Evolutionary conservation across 2,113 vertebrate species (phyloP), one percentile per base, ranked within the genome.

Genomic region (Lota lota): DNA sequence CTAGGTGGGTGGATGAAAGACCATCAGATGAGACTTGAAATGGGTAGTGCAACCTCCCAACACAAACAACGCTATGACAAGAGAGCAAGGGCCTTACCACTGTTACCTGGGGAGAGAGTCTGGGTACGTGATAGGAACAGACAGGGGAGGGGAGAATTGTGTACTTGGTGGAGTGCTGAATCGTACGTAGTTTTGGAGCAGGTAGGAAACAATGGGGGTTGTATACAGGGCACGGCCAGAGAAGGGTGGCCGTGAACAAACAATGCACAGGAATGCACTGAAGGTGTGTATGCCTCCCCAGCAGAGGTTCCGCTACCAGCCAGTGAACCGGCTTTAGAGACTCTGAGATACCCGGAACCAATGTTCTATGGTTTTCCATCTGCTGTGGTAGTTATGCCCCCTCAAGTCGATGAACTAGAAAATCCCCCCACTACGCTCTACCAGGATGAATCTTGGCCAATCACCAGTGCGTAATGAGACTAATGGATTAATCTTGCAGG

Each of bases 111-210:
- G 19, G 50, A 64, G 50, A 28, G 62, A 22, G 62, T 71, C 4
- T 71, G 69, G 69, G 22, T 71, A 17, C 61, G 69, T 3, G 47
- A 70, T 60, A 33, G 60, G 5, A 63, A 62, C 20, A 64, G 62
- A 36, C 69, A 71, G 28, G 69, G 62, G 15, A 40, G 40, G 10
- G 69, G 69, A 36, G 57, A 71, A n/a, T n/a, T 70, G 22, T 22
- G 51, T 33, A 15, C 61, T 18, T 63, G 61, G 51, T 70, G 68
- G 68, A 17, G 3, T 15, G 40, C 68, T 12, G 68, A 62, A 18
- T 59, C 60, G 3, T 24, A 63, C 51, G 59, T 70, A 6, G 60
- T 70, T 3, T 16, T 70, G 18, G 68, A 24, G 12, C 18, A 2
- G 22, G 51, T 64, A 22, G 61, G 69, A 5, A 51, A 58, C 8